Evolutionary conservation across 2,797 vertebrate genomes (phyloP).

Genomic region (Anguilla anguilla): DNA sequence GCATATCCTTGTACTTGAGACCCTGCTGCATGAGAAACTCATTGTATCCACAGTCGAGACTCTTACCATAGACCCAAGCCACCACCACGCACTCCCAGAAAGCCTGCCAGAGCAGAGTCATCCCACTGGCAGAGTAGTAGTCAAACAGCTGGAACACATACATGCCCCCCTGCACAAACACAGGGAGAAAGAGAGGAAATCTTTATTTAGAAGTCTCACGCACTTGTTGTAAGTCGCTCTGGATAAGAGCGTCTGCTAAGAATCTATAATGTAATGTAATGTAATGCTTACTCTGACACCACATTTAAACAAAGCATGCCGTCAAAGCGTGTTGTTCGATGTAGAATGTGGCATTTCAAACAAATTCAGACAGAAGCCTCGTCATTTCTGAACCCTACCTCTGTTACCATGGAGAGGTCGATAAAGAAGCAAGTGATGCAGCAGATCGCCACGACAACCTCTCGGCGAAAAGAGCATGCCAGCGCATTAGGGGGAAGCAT

Average conservation of each 20-base stretch:
- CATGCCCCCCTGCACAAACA: conserved; percentile 76
- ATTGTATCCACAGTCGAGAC: background rate
- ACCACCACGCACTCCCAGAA: conserved; percentile 86
- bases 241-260: no score
- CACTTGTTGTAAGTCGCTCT: no score
- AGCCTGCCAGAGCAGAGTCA: conserved; percentile 82
- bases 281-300: no score
- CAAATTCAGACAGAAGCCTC: background rate
- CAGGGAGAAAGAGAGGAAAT: conserved; percentile 11
- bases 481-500: conserved; percentile 78
- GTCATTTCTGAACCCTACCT: conserved; percentile 64
- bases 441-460: conserved; percentile 80
- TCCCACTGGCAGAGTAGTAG: conserved; percentile 84
- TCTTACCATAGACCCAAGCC: conserved; percentile 83
- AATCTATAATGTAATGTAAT: no score
- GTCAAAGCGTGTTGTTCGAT: background rate
- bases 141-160: conserved; percentile 86
- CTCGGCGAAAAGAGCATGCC: conserved; percentile 71
- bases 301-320: background rate
- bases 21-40: background rate
- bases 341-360: background rate
- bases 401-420: conserved; percentile 83
- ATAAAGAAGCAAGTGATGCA: conserved; percentile 81
- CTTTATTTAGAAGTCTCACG: background rate
- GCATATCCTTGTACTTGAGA: background rate